Conservation (phyloP, 2,888 invertebrate genomes). For the Microdon myrmicae region DNA sequence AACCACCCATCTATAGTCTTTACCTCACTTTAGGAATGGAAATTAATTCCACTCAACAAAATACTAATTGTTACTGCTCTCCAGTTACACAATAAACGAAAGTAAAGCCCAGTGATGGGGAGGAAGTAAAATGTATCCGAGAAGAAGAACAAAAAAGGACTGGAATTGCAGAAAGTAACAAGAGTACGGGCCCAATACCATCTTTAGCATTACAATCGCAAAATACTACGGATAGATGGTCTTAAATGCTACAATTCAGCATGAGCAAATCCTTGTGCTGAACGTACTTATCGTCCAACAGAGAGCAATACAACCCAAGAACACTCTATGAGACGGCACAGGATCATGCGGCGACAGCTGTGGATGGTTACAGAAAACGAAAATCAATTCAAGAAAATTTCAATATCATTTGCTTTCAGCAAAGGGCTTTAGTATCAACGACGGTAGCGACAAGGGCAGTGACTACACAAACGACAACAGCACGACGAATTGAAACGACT, state of each 20-base stretch:
- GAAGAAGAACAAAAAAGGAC: background rate
- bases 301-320: conserved; percentile 17
- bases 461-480: conserved; percentile 34
- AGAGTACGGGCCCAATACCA: conserved; percentile 8
- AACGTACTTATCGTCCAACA: conserved; percentile 9
- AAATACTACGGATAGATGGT: conserved; percentile 8
- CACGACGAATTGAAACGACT: conserved; percentile 44
- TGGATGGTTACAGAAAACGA: conserved; percentile 34
- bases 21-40: conserved; percentile 15
- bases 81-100: conserved; percentile 21
- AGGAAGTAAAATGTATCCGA: background rate
- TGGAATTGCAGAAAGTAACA: no score
- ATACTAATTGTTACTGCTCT: conserved; percentile 35
- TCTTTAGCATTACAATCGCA: conserved; percentile 29
- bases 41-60: conserved; percentile 39
- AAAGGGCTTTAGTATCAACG: conserved; percentile 23
- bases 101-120: no score
- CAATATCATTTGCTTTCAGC: conserved; percentile 47
- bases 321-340: conserved; percentile 13
- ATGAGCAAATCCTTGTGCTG: conserved; percentile 19
- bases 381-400: conserved; percentile 51
- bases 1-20: conserved; percentile 6
- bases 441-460: conserved; percentile 30
- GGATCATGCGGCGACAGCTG: conserved; percentile 30
- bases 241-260: conserved; percentile 13